A percentile compares a stretch with the other conserved stretches of the same genome.
Evolutionary conservation across 2,888 invertebrate genomes (phyloP).

Genomic region (Dynastes hyllus): DNA sequence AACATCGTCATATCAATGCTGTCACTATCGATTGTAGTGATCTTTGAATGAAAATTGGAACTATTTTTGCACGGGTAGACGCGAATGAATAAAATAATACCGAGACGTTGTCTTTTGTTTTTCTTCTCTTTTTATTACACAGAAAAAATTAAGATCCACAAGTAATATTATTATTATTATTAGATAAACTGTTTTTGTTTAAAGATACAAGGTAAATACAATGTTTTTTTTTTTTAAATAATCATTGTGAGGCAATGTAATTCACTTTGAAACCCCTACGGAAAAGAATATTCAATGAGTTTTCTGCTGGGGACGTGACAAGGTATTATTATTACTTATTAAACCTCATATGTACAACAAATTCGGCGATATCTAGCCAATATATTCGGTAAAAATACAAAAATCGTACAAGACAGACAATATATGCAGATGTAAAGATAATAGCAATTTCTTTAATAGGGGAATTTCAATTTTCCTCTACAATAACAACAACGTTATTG

Average conservation of each 20-base stretch:
- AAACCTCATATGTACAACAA: conserved; percentile 51
- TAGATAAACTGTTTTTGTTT: neutral
- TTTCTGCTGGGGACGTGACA: neutral
- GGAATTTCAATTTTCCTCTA: neutral
- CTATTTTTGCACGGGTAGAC: conserved; percentile 2
- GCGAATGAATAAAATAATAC: neutral
- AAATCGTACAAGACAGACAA: conserved; percentile 64
- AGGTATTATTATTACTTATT: conserved; percentile 2
- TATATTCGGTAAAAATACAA: conserved; percentile 64
- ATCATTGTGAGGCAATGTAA: neutral
- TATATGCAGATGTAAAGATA: conserved; percentile 5
- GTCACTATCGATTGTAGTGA: too few species aligned
- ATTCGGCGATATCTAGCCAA: conserved; percentile 68
- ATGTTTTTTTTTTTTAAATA: conserved; percentile 27
- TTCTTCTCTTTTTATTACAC: neutral
- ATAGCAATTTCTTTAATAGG: too few species aligned
- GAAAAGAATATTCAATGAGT: neutral
- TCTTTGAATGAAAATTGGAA: conserved; percentile 8
- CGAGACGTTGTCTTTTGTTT: neutral
- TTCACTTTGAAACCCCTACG: neutral
- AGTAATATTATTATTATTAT: neutral
- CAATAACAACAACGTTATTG: neutral
- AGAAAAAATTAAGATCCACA: neutral
- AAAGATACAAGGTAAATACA: conserved; percentile 3
- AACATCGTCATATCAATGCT: neutral